Conservation (phyloP, 1,140 invertebrate species). For the Papilio helenus region DNA sequence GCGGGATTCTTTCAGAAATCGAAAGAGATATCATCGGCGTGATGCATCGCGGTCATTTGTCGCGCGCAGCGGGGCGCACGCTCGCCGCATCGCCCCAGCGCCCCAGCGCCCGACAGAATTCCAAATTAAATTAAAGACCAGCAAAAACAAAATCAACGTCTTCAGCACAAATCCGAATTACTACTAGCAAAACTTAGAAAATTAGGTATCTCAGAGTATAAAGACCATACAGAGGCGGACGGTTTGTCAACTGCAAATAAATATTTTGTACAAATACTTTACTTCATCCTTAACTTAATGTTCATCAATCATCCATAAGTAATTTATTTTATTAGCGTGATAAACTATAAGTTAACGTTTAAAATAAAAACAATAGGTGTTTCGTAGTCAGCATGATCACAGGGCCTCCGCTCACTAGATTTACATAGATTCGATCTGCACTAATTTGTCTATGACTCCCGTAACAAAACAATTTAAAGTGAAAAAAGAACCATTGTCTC, state of each 20-base stretch:
- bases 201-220: not conserved
- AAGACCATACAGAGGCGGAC: not conserved
- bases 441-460: conserved; percentile 80
- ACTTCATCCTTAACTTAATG: not conserved
- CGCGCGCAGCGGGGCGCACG: conserved; percentile 73
- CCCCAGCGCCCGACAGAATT: conserved; percentile 74
- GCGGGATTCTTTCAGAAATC: conserved; percentile 74
- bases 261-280: not conserved
- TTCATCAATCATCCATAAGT: too few relatives aligned
- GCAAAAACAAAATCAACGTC: conserved; percentile 71
- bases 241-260: not conserved
- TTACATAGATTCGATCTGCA: conserved; percentile 76
- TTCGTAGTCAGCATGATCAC: not conserved
- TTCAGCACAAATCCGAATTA: conserved; percentile 62
- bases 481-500: conserved; percentile 42
- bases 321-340: too few relatives aligned
- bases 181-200: conserved; percentile 55
- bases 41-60: conserved; percentile 81
- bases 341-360: not conserved
- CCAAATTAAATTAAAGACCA: conserved; percentile 80
- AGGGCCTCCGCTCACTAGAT: not conserved
- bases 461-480: conserved; percentile 41
- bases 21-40: conserved; percentile 82
- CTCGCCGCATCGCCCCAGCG: conserved; percentile 50
- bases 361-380: not conserved